phyloP scores from a whole-genome alignment of 2,797 vertebrate species.

The Pseudopleuronectes americanus region DNA sequence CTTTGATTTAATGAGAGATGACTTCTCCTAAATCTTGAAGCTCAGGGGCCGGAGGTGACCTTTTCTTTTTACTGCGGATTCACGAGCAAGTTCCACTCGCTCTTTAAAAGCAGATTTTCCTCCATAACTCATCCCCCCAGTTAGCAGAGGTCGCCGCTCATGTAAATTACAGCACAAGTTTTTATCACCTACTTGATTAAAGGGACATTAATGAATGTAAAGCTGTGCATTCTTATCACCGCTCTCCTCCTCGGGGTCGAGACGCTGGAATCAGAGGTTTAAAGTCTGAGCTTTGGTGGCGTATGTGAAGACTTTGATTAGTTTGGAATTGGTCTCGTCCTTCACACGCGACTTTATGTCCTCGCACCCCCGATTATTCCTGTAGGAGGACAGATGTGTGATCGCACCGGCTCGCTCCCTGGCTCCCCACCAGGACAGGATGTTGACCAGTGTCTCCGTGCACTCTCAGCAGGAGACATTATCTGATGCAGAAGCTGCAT shows the following conservation, averaged over 20 bases:
- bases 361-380: conserved; percentile 24
- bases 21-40: conserved; percentile 7
- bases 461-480: too few relatives aligned
- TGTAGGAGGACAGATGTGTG: conserved; percentile 5
- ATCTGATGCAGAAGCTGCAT: conserved; percentile 60
- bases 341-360: conserved; percentile 16
- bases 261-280: conserved; percentile 53
- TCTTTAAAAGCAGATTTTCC: conserved; percentile 44
- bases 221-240: conserved; percentile 30
- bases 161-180: conserved; percentile 42
- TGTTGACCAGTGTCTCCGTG: conserved; percentile 33
- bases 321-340: conserved; percentile 33
- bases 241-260: conserved; percentile 39
- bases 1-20: conserved; percentile 54
- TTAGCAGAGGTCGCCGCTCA: conserved; percentile 45
- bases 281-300: conserved; percentile 20
- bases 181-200: conserved; percentile 58
- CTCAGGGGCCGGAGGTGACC: conserved; percentile 50
- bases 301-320: conserved; percentile 39
- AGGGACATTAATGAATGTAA: conserved; percentile 58
- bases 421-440: conserved; percentile 68
- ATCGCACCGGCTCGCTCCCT: not conserved
- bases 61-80: conserved; percentile 49
- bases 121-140: conserved; percentile 42
- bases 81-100: conserved; percentile 43